phyloP scores from a whole-genome alignment of 2,888 invertebrate genomes.

The Drosophila aldrichi region DNA sequence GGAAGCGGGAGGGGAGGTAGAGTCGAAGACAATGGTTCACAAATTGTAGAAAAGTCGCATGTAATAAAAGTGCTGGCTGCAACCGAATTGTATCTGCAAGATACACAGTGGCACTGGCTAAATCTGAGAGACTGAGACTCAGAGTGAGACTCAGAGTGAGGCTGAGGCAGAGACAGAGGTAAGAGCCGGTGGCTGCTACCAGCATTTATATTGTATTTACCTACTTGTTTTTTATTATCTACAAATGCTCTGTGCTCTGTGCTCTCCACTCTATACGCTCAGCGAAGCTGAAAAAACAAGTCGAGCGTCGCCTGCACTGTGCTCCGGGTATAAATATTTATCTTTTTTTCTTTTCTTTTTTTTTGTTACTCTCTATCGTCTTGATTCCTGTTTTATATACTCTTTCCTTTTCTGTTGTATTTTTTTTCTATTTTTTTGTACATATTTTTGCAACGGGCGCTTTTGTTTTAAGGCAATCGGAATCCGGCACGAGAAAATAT shows the following conservation, averaged over 20 bases:
- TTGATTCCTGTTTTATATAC: conserved; percentile 48
- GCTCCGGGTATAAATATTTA: conserved; percentile 79
- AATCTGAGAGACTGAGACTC: background rate
- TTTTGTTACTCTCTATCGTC: conserved; percentile 41
- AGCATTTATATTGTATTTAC: conserved; percentile 80
- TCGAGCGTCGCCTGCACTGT: conserved; percentile 80
- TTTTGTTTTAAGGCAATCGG: conserved; percentile 80
- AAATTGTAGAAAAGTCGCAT: conserved; percentile 78
- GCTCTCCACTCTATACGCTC: conserved; percentile 70
- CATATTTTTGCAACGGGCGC: conserved; percentile 51
- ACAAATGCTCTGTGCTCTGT: conserved; percentile 68
- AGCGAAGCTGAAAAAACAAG: conserved; percentile 81
- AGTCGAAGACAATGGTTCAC: conserved; percentile 73
- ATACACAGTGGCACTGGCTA: conserved; percentile 59
- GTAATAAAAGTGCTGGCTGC: conserved; percentile 81
- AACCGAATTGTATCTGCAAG: conserved; percentile 78
- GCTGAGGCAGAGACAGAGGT: background rate
- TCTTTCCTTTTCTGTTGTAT: conserved; percentile 29
- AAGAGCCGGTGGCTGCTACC: conserved; percentile 55
- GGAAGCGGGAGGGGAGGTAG: conserved; percentile 9
- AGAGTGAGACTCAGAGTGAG: background rate
- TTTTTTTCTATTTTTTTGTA: conserved; percentile 3
- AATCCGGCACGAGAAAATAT: conserved; percentile 75
- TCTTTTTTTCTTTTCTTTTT: conserved; percentile 54
- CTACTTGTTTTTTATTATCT: conserved; percentile 81